phyloP scores from a whole-genome alignment of 2,797 vertebrate species.

The Octomys mimax region DNA sequence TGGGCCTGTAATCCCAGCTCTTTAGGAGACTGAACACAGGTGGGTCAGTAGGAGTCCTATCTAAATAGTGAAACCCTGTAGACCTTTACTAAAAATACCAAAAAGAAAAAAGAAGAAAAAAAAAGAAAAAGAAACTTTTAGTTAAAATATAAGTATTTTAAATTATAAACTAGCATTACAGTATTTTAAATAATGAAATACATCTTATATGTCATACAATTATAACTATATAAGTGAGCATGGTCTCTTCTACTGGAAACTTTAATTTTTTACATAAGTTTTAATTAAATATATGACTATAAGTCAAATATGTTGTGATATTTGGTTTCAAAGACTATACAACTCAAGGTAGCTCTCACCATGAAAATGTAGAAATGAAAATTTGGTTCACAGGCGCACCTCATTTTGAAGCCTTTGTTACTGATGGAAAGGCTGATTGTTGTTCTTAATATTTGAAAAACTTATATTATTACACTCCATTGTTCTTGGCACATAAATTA shows the following conservation, averaged over 20 bases:
- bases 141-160: neutral
- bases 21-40: too few species aligned
- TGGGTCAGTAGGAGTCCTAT: too few species aligned
- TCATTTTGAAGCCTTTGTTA: neutral
- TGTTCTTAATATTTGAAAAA: neutral
- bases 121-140: neutral
- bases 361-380: neutral
- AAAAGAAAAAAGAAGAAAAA: too few species aligned
- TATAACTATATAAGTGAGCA: neutral
- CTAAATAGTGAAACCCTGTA: too few species aligned
- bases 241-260: neutral
- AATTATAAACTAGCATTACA: neutral
- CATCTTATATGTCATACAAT: neutral
- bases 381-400: neutral
- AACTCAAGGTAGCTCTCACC: slow-evolving; percentile 12
- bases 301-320: neutral
- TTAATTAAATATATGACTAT: neutral
- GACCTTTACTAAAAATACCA: too few species aligned
- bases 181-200: neutral
- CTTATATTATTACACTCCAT: neutral
- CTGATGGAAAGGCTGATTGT: neutral
- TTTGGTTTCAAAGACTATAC: neutral
- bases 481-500: neutral
- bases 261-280: neutral
- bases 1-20: too few species aligned